Evolutionary conservation across 92 coral and sea anemone genomes (phyloP).

Genomic region (Epizoanthus fatuus): DNA sequence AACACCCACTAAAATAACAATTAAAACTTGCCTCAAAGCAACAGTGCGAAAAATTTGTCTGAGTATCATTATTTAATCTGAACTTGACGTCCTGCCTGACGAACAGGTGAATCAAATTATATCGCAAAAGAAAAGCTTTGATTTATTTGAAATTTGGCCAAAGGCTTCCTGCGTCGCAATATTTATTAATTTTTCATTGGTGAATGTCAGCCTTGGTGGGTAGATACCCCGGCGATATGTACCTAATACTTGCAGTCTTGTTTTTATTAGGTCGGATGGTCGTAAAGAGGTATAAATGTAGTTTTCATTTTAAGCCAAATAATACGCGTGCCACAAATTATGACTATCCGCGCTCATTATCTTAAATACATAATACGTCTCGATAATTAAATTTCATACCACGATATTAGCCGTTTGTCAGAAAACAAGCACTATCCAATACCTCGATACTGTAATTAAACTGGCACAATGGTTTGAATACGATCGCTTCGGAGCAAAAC

Average conservation of each 20-base stretch:
- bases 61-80: slow-evolving; percentile 58
- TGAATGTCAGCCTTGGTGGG: slow-evolving; percentile 4
- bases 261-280: slow-evolving; percentile 15
- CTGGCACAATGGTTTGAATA: slow-evolving; percentile 55
- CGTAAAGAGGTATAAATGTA: slow-evolving; percentile 14
- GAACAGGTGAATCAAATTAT: slow-evolving; percentile 72
- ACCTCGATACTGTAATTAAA: slow-evolving; percentile 79
- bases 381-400: slow-evolving; percentile 83
- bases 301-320: slow-evolving; percentile 2
- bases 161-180: slow-evolving; percentile 11
- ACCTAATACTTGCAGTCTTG: slow-evolving; percentile 7
- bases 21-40: slow-evolving; percentile 71
- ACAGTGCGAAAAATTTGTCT: slow-evolving; percentile 59
- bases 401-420: slow-evolving; percentile 81
- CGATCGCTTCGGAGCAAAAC: slow-evolving; percentile 22
- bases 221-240: slow-evolving; percentile 7
- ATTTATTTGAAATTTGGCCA: slow-evolving; percentile 51
- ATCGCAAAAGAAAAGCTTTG: slow-evolving; percentile 49
- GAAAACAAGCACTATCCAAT: slow-evolving; percentile 70
- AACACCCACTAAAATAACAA: slow-evolving; percentile 75
- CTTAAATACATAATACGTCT: slow-evolving; percentile 62
- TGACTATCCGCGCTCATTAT: slow-evolving; percentile 44
- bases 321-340: slow-evolving; percentile 78
- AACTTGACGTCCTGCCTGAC: slow-evolving; percentile 59
- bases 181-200: slow-evolving; percentile 25